Percentiles rank a stretch among this genome's conserved stretches.
phyloP scores from a whole-genome alignment of 2,113 vertebrate species.

The Dryoscopus gambensis region DNA sequence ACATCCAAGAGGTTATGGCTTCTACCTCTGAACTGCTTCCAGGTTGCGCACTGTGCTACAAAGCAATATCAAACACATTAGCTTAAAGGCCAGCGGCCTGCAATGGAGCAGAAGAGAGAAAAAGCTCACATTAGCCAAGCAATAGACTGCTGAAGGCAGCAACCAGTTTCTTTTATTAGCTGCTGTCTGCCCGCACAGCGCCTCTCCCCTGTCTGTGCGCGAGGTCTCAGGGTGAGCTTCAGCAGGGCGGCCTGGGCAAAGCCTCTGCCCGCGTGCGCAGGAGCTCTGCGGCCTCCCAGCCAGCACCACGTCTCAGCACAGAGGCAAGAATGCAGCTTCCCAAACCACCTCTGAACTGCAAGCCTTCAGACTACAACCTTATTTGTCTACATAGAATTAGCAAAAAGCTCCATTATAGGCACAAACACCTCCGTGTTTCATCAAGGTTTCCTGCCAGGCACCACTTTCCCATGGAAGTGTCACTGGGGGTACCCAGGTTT shows the following conservation, averaged over 20 bases:
- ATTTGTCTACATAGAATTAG: background rate
- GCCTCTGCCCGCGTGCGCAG: background rate
- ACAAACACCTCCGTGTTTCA: background rate
- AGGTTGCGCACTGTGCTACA: background rate
- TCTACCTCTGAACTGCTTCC: background rate
- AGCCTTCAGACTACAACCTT: background rate
- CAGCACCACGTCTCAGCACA: accelerated
- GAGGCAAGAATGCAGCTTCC: background rate
- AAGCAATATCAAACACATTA: background rate
- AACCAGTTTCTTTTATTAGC: background rate
- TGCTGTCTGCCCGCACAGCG: background rate
- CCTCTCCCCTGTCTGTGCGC: accelerated
- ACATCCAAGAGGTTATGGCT: background rate
- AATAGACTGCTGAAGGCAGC: background rate
- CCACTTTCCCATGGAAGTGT: background rate
- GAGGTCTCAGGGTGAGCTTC: background rate
- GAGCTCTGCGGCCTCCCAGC: background rate
- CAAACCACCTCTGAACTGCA: background rate
- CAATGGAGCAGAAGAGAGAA: background rate
- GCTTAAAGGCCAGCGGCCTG: background rate
- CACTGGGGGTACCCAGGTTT: background rate
- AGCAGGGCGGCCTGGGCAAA: background rate
- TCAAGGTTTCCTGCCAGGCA: background rate
- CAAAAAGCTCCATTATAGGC: background rate
- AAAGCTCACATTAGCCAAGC: background rate